Conservation (phyloP, 2,113 vertebrate genomes). For the Nyctereutes procyonoides region DNA sequence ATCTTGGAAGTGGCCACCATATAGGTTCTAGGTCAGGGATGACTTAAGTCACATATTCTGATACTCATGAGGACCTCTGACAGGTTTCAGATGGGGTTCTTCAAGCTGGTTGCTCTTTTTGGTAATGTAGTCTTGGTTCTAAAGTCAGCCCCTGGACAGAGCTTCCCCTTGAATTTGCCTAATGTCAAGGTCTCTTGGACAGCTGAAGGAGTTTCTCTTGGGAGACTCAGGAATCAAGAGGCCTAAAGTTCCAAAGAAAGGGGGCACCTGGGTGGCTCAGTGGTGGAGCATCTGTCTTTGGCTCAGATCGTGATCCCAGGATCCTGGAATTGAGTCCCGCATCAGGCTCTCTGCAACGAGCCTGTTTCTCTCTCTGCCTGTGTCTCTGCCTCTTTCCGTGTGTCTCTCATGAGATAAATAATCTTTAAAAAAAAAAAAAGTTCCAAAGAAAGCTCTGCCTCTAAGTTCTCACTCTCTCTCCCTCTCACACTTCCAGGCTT, state of each 20-base stretch:
- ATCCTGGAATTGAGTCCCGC: no score
- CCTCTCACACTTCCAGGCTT: neutral
- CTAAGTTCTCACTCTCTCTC: neutral
- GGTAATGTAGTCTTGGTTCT: neutral
- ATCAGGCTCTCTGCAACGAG: no score
- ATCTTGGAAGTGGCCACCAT: neutral
- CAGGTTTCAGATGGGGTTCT: neutral
- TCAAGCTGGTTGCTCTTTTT: neutral
- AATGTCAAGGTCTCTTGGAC: neutral
- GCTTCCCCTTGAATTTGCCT: neutral
- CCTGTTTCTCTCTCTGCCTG: no score
- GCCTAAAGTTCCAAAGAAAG: neutral
- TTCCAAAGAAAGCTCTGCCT: constrained; percentile 31
- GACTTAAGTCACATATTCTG: neutral
- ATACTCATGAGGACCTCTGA: neutral
- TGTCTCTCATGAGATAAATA: no score
- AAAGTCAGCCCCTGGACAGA: neutral
- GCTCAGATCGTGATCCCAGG: no score
- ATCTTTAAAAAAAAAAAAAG: no score
- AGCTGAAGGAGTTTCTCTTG: neutral
- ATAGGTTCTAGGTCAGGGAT: neutral
- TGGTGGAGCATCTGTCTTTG: no score
- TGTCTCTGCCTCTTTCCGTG: no score
- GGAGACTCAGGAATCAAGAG: neutral
- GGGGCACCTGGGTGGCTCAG: no score